Evolutionary conservation across 2,888 invertebrate genomes (phyloP).

Genomic region (Archips crataeganus): DNA sequence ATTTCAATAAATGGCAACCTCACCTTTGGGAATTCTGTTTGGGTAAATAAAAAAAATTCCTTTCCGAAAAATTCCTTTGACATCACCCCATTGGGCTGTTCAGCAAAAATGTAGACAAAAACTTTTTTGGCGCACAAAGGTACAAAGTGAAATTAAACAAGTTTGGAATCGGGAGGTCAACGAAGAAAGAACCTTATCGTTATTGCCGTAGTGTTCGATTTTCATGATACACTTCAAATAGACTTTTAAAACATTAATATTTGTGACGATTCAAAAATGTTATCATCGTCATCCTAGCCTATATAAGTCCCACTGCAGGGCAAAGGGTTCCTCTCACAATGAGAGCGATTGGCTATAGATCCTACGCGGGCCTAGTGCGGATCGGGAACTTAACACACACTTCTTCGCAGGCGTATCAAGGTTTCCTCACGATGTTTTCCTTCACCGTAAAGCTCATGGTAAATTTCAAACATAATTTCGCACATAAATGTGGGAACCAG

Average conservation of each 20-base stretch:
- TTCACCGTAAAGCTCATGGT: too few relatives aligned
- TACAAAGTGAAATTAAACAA: conserved; percentile 69
- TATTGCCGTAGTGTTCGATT: conserved; percentile 49
- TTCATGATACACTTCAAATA: neutral
- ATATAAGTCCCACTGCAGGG: too few relatives aligned
- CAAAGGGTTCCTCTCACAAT: too few relatives aligned
- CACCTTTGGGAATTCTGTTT: conserved; percentile 20
- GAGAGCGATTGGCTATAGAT: too few relatives aligned
- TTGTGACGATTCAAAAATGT: conserved; percentile 9
- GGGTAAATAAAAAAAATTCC: conserved; percentile 15
- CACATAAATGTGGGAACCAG: too few relatives aligned
- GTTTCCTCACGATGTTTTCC: too few relatives aligned
- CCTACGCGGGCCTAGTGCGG: too few relatives aligned
- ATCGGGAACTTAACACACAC: too few relatives aligned
- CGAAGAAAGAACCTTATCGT: conserved; percentile 53
- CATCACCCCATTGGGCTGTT: conserved; percentile 52
- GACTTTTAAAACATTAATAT: conserved; percentile 35
- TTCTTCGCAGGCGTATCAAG: too few relatives aligned
- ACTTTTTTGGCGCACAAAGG: conserved; percentile 65
- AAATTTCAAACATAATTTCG: too few relatives aligned
- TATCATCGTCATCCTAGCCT: too few relatives aligned
- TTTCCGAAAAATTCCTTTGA: conserved; percentile 50
- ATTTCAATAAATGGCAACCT: conserved; percentile 33
- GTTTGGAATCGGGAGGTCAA: conserved; percentile 49
- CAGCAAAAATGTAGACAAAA: conserved; percentile 57